These are phyloP conservation scores for Ifrita kowaldi DNA, from an alignment of 2,113 vertebrate species.

Conservation along the genomic window DNA sequence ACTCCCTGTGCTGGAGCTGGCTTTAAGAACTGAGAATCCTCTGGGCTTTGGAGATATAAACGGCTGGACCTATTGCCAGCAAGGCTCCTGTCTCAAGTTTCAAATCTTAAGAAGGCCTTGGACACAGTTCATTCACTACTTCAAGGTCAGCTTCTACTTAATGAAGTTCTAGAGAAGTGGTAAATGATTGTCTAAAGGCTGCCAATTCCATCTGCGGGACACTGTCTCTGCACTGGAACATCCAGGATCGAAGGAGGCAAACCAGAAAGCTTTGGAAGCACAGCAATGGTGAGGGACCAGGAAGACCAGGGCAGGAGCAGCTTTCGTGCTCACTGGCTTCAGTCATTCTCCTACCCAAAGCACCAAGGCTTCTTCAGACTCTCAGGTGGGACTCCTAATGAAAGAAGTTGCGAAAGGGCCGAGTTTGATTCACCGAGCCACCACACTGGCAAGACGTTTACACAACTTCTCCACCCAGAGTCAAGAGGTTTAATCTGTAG, in stretches of 20 bases:
- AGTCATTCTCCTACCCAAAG: neutral
- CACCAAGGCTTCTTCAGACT: neutral
- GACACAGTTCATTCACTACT: neutral
- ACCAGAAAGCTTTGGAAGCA: neutral
- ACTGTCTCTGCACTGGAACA: too few relatives aligned
- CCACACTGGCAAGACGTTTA: slow-evolving; percentile 28
- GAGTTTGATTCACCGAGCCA: slow-evolving; percentile 17
- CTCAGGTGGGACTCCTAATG: neutral
- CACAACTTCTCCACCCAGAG: slow-evolving; percentile 43
- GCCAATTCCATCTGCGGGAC: neutral
- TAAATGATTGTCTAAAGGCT: neutral
- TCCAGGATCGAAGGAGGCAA: neutral
- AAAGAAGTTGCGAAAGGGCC: slow-evolving; percentile 34
- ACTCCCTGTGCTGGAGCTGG: neutral
- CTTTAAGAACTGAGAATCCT: neutral
- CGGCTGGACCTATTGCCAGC: neutral
- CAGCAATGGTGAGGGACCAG: neutral
- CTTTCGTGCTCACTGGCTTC: neutral
- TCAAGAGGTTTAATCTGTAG: slow-evolving; percentile 18
- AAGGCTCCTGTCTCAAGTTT: neutral
- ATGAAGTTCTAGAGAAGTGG: neutral
- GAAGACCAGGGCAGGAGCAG: neutral
- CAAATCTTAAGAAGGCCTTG: neutral
- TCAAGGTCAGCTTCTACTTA: neutral
- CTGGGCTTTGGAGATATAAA: neutral